Percentiles rank a stretch among this genome's conserved stretches.
Evolutionary conservation across 2,888 invertebrate species (phyloP).

Genomic region (Isotomurus palustris): DNA sequence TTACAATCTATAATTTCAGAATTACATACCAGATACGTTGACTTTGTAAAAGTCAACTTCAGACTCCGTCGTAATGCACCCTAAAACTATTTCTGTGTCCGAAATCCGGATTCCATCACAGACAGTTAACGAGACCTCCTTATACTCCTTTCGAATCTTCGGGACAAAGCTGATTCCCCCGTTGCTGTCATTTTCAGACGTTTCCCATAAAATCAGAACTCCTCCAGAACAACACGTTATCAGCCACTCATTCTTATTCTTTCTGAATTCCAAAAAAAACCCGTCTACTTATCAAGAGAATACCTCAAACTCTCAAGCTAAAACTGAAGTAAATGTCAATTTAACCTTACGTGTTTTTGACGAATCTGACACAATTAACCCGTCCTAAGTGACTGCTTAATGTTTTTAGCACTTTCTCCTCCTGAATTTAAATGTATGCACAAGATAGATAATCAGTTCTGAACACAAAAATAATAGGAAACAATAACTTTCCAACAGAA

Average conservation of each 20-base stretch:
- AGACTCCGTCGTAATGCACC: constrained; percentile 36
- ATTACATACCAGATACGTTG: constrained; percentile 10
- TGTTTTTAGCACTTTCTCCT: constrained; percentile 57
- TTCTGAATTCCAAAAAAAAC: constrained; percentile 9
- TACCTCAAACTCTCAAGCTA: no score
- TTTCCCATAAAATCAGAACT: constrained; percentile 33
- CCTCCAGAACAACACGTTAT: constrained; percentile 36
- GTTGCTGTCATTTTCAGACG: not conserved
- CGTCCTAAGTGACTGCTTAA: constrained; percentile 63
- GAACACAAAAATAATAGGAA: not conserved
- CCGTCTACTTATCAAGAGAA: not conserved
- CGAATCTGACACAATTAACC: constrained; percentile 71
- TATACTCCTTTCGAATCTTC: constrained; percentile 3
- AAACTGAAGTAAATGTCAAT: not conserved
- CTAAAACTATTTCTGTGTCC: constrained; percentile 16
- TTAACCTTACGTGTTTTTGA: constrained; percentile 48
- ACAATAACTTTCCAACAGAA: not conserved
- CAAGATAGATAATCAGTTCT: not conserved
- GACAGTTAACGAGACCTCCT: constrained; percentile 27
- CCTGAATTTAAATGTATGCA: constrained; percentile 47
- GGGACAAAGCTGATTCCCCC: constrained; percentile 11
- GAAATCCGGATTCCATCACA: constrained; percentile 33
- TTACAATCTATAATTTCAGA: no score
- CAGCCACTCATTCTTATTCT: constrained; percentile 12
- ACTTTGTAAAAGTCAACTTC: constrained; percentile 24